Evolutionary conservation across 2,797 vertebrate species (phyloP).

Genomic region (Rhabdophis nuchalis): DNA sequence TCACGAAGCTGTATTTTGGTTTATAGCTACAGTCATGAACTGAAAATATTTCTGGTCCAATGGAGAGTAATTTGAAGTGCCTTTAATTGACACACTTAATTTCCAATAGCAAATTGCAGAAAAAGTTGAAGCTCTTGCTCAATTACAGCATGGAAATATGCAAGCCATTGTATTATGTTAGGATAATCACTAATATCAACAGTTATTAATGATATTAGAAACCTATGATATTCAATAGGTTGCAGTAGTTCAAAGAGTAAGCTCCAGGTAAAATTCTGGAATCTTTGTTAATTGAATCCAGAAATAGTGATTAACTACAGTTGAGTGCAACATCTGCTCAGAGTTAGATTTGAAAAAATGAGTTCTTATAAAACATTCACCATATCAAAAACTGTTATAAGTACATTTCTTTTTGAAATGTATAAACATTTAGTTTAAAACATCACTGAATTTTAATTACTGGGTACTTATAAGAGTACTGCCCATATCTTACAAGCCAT

Average conservation of each 20-base stretch:
- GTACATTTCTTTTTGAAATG: background rate
- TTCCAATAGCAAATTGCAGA: background rate
- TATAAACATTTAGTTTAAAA: background rate
- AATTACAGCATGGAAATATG: background rate
- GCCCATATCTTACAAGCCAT: background rate
- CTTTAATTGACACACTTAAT: background rate
- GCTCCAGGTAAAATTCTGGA: background rate
- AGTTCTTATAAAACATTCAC: background rate
- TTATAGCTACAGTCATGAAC: background rate
- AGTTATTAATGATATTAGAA: background rate
- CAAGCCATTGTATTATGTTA: background rate
- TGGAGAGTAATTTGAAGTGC: background rate
- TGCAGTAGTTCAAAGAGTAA: background rate
- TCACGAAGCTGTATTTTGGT: background rate
- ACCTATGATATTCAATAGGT: background rate
- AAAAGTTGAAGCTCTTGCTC: background rate
- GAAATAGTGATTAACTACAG: background rate
- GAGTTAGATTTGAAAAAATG: background rate
- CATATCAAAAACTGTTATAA: background rate
- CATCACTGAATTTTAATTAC: background rate
- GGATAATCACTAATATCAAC: background rate
- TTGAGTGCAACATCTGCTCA: background rate
- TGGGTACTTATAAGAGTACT: background rate
- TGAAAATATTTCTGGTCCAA: background rate
- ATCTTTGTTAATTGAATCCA: background rate